phyloP scores from a whole-genome alignment of 2,113 vertebrate genomes.

The Osmerus mordax region DNA sequence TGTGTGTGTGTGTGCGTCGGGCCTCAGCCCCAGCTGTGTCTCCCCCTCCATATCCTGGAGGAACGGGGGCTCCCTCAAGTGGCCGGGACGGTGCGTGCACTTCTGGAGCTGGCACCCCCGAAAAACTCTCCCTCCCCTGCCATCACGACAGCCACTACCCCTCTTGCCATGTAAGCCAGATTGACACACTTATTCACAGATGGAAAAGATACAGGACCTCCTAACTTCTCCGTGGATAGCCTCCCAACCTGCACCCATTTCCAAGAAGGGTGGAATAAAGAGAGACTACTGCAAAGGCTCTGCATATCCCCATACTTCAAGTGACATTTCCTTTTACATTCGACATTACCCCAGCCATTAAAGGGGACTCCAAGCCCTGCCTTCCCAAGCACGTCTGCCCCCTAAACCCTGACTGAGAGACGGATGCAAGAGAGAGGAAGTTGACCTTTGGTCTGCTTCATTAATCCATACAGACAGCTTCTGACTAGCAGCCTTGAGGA shows the following conservation, averaged over 20 bases:
- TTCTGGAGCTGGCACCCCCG: conserved; percentile 89
- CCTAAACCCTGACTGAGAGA: background rate
- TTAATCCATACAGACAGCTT: background rate
- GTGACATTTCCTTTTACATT: no score
- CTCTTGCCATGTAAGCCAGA: conserved; percentile 58
- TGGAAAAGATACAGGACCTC: background rate
- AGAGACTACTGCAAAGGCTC: background rate
- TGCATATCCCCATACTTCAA: background rate
- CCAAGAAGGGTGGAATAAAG: background rate
- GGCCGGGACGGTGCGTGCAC: conserved; percentile 85
- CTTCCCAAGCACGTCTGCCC: background rate
- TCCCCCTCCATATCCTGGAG: conserved; percentile 98
- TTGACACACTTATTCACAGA: background rate
- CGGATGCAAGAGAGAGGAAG: background rate
- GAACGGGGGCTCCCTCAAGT: conserved; percentile 92
- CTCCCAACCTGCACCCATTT: background rate
- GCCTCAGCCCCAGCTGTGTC: conserved; percentile 88
- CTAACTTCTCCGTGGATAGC: background rate
- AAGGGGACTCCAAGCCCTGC: background rate
- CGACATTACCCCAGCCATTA: background rate
- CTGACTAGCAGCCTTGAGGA: conserved; percentile 1
- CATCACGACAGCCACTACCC: conserved; percentile 54
- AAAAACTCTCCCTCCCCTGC: conserved; percentile 61
- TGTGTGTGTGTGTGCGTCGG: conserved; percentile 15
- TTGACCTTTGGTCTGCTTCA: background rate